Evolutionary conservation across 2,888 invertebrate genomes (phyloP), one percentile per base, ranked within the genome.

Genomic region (Habrosyne pyritoides): DNA sequence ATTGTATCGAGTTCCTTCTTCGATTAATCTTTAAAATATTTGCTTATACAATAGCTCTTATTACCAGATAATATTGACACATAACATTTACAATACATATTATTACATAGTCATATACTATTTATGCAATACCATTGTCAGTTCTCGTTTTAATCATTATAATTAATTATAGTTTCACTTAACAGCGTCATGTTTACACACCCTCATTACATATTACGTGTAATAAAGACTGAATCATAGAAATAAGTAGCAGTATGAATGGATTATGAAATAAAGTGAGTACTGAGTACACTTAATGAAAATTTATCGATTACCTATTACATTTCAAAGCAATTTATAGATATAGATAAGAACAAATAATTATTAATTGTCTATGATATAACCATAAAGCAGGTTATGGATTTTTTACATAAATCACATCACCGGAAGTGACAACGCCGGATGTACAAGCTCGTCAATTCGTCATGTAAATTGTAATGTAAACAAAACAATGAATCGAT

Each of bases 141-240:
- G 42, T 42, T 42, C 33, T 42, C 7, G 42, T 42, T 42, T 5
- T 14, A 8, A 18, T 18, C 2, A 2, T 6, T 36, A 42, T 42
- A 42, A 42, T 42, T 42, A 42, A 42, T 42, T 42, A 42, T 18
- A 42, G 42, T 42, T 42, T 8, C 42, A 42, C 42, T 4, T 33
- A 33, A n/a, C 33, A 2, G 3, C 12, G n/a, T 33, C 42, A 7
- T 42, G 33, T 6, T 18, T 18, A 24, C 24, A 42, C 18, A 42
- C 42, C 42, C 42, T 42, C 42, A 33, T 33, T 8, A 18, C 18
- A 18, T 42, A 42, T 18, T 18, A 42, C 0, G 18, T 3, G 8
- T 18, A 18, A 18, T 42, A 18, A 42, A 42, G 2, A 18, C 42
- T 42, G 42, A 42, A 42, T 42, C 42, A 42, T 18, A 42, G 42